Evolutionary conservation across 2,797 vertebrate genomes (phyloP).

Genomic region (Anguilla marmorata): DNA sequence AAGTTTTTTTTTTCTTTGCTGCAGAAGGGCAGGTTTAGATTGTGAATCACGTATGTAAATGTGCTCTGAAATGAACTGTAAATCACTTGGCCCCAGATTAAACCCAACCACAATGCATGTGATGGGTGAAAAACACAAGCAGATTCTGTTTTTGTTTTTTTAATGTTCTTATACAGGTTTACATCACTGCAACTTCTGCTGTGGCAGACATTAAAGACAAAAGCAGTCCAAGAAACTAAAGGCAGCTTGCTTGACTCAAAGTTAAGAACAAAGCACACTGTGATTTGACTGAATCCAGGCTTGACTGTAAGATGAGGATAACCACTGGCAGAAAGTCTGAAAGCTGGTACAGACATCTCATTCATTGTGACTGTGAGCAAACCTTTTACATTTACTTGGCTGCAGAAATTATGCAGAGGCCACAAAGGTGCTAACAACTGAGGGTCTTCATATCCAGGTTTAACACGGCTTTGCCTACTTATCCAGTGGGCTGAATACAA

Average conservation of each 20-base stretch:
- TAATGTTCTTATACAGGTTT: neutral
- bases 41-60: neutral
- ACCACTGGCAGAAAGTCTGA: neutral
- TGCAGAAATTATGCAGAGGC: neutral
- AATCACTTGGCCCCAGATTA: neutral
- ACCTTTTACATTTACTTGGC: neutral
- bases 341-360: neutral
- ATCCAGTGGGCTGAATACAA: neutral
- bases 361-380: neutral
- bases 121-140: neutral
- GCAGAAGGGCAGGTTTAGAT: neutral
- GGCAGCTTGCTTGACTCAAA: neutral
- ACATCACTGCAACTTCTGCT: neutral
- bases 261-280: neutral
- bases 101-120: neutral
- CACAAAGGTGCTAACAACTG: neutral
- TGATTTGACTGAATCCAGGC: neutral
- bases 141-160: neutral
- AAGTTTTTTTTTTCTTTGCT: neutral
- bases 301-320: neutral
- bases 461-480: neutral
- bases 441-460: neutral
- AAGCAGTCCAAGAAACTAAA: neutral
- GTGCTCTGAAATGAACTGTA: neutral
- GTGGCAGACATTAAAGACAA: neutral